A percentile compares a stretch with the other conserved stretches of the same genome.
Conservation (phyloP, 2,113 vertebrate genomes). For the Sminthopsis crassicaudata region DNA sequence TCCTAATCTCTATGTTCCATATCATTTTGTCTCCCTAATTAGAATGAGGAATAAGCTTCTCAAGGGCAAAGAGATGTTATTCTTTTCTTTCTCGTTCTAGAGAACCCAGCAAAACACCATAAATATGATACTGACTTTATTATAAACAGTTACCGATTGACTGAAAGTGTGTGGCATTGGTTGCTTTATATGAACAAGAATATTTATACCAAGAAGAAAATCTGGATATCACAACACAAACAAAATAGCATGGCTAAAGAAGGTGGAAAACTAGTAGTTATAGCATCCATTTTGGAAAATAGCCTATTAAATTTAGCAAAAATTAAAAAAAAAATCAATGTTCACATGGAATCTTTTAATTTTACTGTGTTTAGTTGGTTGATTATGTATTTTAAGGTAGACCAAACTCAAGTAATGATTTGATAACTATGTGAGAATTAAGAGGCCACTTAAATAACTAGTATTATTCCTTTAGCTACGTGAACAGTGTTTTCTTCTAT, state of each 20-base stretch:
- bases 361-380: slow-evolving; percentile 7
- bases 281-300: slow-evolving; percentile 12
- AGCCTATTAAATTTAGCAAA: slow-evolving; percentile 20
- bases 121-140: neutral
- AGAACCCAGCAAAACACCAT: neutral
- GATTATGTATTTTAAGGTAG: slow-evolving; percentile 15
- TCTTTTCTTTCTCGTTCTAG: slow-evolving; percentile 2
- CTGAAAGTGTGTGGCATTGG: slow-evolving; percentile 7
- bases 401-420: slow-evolving; percentile 8
- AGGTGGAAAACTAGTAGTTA: neutral
- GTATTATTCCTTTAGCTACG: neutral
- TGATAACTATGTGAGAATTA: neutral
- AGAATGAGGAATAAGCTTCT: neutral
- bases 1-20: neutral
- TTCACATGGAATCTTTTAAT: slow-evolving; percentile 17
- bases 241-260: slow-evolving; percentile 24
- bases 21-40: slow-evolving; percentile 5
- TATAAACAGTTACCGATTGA: slow-evolving; percentile 12
- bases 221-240: slow-evolving; percentile 26
- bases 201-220: slow-evolving; percentile 43
- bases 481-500: slow-evolving; percentile 5
- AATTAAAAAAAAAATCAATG: slow-evolving; percentile 21
- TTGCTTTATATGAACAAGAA: slow-evolving; percentile 37
- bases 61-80: slow-evolving; percentile 9
- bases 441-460: slow-evolving; percentile 11